Evolutionary conservation across 2,797 vertebrate species (phyloP).

Genomic region (Hirundo rustica): DNA sequence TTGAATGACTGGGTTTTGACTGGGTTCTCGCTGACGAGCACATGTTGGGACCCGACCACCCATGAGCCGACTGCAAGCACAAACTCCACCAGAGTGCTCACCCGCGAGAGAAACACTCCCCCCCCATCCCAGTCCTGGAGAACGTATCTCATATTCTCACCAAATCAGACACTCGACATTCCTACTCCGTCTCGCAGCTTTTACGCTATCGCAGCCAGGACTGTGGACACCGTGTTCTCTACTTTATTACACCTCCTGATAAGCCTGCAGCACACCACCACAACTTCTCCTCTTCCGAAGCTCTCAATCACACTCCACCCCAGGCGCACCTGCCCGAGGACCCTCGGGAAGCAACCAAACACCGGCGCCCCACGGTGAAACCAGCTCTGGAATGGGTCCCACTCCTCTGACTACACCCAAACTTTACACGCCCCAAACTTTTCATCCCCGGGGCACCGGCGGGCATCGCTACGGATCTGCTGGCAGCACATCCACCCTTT

Average conservation of each 20-base stretch:
- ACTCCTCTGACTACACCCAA: not conserved
- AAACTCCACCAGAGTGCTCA: not conserved
- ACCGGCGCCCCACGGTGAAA: too few species aligned
- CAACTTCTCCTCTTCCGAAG: not conserved
- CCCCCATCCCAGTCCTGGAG: not conserved
- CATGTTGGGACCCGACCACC: not conserved
- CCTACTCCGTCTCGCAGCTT: not conserved
- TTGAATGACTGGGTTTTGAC: not conserved
- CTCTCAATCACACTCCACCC: not conserved
- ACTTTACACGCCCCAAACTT: conserved; percentile 11
- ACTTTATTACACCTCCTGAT: not conserved
- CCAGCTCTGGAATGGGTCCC: not conserved
- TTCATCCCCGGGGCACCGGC: not conserved
- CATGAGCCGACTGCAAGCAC: not conserved
- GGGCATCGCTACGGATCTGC: not conserved
- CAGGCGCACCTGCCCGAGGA: not conserved
- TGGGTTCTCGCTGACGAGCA: fast-evolving
- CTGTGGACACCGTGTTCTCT: not conserved
- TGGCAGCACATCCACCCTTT: not conserved
- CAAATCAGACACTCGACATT: not conserved
- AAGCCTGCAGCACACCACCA: not conserved
- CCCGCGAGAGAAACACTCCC: not conserved
- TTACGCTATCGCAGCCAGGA: not conserved
- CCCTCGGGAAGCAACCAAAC: not conserved
- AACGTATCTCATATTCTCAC: not conserved